Conservation (phyloP, 2,113 vertebrate species). For the Cacatua alba region DNA sequence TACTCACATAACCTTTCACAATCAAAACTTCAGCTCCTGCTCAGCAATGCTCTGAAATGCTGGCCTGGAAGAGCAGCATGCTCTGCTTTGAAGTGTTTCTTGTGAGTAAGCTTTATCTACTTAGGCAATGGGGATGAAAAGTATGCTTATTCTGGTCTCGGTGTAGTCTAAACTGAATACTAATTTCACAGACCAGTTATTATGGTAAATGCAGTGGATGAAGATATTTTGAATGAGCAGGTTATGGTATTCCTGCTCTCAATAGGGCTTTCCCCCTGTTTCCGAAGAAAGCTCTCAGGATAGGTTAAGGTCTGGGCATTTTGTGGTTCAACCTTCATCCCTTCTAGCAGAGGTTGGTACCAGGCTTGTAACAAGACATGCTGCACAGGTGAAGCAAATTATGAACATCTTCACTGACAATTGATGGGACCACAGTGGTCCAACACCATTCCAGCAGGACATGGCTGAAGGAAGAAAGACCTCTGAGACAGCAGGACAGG, state of each 20-base stretch:
- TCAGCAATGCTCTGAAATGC: neutral
- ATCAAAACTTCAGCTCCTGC: neutral
- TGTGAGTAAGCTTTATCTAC: neutral
- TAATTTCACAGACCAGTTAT: neutral
- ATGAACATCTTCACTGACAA: neutral
- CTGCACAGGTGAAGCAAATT: neutral
- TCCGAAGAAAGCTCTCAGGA: neutral
- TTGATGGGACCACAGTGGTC: rapidly evolving
- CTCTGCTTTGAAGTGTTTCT: neutral
- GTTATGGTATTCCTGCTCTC: neutral
- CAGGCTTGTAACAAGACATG: neutral
- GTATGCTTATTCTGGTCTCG: neutral
- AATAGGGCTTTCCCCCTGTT: neutral
- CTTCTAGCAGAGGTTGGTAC: neutral
- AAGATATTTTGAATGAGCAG: neutral
- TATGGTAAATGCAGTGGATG: neutral
- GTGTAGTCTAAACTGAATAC: neutral
- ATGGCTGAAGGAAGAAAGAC: neutral
- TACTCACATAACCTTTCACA: neutral
- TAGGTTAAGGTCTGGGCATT: neutral
- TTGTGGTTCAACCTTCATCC: neutral
- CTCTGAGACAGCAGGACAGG: neutral
- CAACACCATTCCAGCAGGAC: neutral
- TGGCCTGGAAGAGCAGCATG: neutral
- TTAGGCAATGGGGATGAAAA: neutral